phyloP scores from a whole-genome alignment of 2,888 invertebrate species.

The Trachelus stipa region DNA sequence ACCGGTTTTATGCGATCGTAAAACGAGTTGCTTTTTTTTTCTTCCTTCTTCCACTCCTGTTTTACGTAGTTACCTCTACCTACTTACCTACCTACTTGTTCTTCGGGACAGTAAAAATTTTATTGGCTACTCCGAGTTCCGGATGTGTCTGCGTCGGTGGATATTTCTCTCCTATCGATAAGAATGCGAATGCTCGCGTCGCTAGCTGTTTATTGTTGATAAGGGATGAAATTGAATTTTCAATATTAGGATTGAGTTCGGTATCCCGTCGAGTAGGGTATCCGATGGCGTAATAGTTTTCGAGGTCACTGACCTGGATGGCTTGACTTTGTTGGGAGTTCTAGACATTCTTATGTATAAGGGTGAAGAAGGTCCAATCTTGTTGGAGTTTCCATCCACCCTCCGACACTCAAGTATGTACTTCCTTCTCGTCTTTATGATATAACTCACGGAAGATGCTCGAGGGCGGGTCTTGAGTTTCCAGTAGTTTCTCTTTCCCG shows the following conservation, averaged over 20 bases:
- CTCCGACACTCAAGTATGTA: background rate
- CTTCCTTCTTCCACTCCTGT: background rate
- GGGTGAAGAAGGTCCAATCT: background rate
- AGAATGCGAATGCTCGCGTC: background rate
- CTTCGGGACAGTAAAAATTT: background rate
- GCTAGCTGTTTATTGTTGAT: background rate
- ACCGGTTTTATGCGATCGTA: background rate
- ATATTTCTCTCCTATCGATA: background rate
- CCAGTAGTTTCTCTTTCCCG: background rate
- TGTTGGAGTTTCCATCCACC: background rate
- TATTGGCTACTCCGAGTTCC: background rate
- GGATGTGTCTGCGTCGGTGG: background rate
- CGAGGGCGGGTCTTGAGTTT: background rate
- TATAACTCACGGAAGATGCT: background rate
- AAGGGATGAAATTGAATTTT: background rate
- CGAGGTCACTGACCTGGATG: background rate
- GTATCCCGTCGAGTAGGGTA: background rate
- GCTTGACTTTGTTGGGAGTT: background rate
- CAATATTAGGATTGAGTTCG: background rate
- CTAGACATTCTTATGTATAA: background rate
- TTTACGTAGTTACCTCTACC: background rate
- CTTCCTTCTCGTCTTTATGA: background rate
- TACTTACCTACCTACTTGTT: background rate
- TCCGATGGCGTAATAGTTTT: background rate
- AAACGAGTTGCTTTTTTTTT: background rate